Conservation (phyloP, 2,113 vertebrate genomes). For the Eulemur rufifrons region DNA sequence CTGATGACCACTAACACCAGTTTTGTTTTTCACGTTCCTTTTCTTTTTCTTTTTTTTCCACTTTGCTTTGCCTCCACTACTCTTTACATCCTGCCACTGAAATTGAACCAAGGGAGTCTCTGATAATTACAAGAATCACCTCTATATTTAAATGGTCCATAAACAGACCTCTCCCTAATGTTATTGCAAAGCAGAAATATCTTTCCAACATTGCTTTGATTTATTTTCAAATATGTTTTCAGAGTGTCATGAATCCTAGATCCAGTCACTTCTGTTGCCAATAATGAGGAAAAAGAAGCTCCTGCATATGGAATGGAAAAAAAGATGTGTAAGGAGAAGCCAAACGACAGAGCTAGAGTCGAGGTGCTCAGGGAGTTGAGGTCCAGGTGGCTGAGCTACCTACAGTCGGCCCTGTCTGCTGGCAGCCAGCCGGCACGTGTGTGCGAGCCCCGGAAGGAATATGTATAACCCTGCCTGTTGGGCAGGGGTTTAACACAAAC, state of each 20-base stretch:
- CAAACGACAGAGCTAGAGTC: background rate
- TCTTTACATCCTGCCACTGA: background rate
- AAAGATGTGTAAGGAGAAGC: background rate
- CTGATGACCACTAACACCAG: background rate
- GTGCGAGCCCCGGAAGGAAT: no score
- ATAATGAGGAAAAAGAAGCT: background rate
- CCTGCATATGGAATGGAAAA: background rate
- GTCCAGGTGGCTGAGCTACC: background rate
- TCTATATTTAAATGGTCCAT: background rate
- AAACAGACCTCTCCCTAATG: background rate
- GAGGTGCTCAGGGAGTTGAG: background rate
- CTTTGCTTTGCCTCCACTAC: background rate
- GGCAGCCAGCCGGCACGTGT: no score
- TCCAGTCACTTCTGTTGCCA: background rate
- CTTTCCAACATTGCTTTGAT: background rate
- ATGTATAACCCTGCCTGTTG: background rate
- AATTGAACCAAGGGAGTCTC: background rate
- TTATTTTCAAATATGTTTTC: background rate
- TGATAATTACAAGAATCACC: background rate
- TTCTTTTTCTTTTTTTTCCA: background rate
- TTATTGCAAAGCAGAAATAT: background rate
- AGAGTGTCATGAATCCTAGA: no score
- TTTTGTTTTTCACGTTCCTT: background rate
- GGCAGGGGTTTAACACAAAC: background rate
- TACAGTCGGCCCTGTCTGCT: accelerated